Evolutionary conservation across 1,140 invertebrate species (phyloP), one percentile per base, ranked within the genome.

Genomic region (Temnothorax curvispinosus): DNA sequence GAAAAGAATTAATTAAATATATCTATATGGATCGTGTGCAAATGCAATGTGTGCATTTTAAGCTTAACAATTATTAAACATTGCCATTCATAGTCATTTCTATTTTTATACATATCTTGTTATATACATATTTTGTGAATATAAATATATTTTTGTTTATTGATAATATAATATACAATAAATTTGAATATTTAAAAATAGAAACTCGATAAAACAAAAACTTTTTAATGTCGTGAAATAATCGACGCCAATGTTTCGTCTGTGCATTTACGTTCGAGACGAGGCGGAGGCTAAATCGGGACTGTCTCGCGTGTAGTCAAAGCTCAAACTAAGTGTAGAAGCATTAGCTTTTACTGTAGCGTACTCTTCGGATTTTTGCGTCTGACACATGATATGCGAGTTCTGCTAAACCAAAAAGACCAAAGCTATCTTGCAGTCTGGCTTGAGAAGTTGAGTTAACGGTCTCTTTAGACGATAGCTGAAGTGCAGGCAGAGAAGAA

Each of bases 251-350:
- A 71, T 58, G 38, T 56, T 11, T 21, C 15, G 32, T 47, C 38
- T 27, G 41, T 21, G 58, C 44, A 74, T 62, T 71, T 47, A 38
- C 6, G 69, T 60, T 62, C 32, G 5, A 75, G 41, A 84, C 80
- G 69, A 74, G 44, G 50, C 80, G 18, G 18, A 21, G 67, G 27
- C 56, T 84, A 84, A 84, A 84, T 84, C 69, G 69, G 7, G 80
- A 84, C 80, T 84, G 80, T 84, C 80, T 84, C 69, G 80, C 67
- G 21, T 71, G 77, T 50, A 84, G 80, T 84, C 69, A 84, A 84
- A 84, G 80, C 80, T 60, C 69, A 27, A 62, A 56, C 65, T 47
- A 60, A 84, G 71, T 75, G 80, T 64, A 74, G 54, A 74, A 38
- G 80, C 80, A 84, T 84, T 84, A 74, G 69, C 69, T 84, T 84